Conservation (phyloP, 2,797 vertebrate species). For the Myioborus melanocephalus region DNA sequence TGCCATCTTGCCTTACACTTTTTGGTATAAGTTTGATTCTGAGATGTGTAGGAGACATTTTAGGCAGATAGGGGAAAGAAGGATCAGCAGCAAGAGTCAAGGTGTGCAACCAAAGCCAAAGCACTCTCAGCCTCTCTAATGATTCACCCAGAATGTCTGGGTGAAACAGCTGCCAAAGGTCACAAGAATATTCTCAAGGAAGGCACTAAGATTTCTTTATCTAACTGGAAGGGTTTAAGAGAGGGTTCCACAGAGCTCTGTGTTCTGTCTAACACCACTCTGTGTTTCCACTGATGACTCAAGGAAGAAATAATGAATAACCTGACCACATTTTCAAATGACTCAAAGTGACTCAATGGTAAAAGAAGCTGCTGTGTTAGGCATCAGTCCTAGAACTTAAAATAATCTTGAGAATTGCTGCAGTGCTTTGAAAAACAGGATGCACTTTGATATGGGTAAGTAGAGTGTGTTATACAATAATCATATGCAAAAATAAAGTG, state of each 20-base stretch:
- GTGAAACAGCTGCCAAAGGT: background rate
- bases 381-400: background rate
- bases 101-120: background rate
- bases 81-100: background rate
- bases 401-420: background rate
- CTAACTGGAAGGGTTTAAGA: background rate
- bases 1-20: background rate
- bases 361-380: background rate
- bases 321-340: background rate
- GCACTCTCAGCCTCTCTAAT: background rate
- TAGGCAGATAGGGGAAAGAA: background rate
- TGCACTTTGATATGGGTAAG: background rate
- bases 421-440: background rate
- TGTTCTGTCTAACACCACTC: background rate
- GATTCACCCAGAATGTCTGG: background rate
- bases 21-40: background rate
- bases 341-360: background rate
- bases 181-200: background rate
- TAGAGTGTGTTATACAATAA: background rate
- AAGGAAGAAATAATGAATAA: slow-evolving; percentile 1
- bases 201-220: background rate
- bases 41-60: background rate
- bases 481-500: background rate
- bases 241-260: background rate
- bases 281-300: background rate